phyloP scores from a whole-genome alignment of 2,888 invertebrate genomes.

The Latrodectus elegans region DNA sequence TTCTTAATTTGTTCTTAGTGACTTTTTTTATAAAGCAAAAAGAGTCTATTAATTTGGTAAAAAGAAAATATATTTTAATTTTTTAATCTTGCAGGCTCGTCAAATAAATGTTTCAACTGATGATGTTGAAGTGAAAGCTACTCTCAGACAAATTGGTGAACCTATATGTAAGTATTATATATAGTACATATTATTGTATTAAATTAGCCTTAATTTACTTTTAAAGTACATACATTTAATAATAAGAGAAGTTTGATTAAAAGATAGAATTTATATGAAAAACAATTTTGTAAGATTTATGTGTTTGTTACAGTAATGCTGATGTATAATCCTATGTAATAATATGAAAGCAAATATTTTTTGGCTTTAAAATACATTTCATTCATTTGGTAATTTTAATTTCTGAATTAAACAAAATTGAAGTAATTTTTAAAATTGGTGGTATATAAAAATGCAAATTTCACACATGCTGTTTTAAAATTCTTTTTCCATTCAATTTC shows the following conservation, averaged over 20 bases:
- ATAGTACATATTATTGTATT: not conserved
- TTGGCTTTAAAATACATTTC: not conserved
- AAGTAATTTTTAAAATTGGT: not conserved
- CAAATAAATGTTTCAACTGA: conserved; percentile 98
- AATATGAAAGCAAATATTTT: not conserved
- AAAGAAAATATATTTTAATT: not conserved
- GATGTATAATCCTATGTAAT: too few species aligned
- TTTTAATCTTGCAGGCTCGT: conserved; percentile 78
- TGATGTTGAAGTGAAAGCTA: conserved; percentile 94
- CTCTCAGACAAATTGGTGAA: conserved; percentile 92
- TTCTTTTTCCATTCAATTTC: too few species aligned
- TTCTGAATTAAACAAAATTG: not conserved
- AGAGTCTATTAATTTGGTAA: too few species aligned
- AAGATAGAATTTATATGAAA: not conserved
- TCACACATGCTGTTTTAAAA: too few species aligned
- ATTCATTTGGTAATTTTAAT: not conserved
- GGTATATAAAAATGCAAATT: too few species aligned
- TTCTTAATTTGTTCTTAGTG: too few species aligned
- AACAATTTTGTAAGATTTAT: not conserved
- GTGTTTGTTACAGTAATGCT: not conserved
- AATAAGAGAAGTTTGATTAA: not conserved
- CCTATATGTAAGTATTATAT: conserved; percentile 83
- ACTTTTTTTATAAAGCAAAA: too few species aligned
- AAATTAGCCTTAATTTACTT: not conserved
- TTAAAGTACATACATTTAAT: not conserved